phyloP scores from a whole-genome alignment of 1,140 invertebrate species.

The Hylyphantes graminicola region DNA sequence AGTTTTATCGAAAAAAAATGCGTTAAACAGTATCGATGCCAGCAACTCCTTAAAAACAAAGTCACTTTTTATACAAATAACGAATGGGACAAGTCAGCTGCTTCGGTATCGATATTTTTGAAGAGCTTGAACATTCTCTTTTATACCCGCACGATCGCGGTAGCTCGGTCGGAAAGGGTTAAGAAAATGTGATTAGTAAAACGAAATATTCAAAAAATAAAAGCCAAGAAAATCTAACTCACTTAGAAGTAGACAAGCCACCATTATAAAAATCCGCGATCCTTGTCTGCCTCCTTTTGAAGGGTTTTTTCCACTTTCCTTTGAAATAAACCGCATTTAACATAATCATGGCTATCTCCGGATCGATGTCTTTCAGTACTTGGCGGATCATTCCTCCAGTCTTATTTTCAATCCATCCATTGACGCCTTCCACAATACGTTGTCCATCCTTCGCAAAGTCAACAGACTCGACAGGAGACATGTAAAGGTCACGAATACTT shows the following conservation, averaged over 20 bases:
- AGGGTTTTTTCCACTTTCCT: slow-evolving; percentile 62
- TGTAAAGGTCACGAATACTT: neutral
- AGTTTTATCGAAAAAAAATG: no score
- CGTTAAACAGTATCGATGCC: no score
- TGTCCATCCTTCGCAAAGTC: slow-evolving; percentile 53
- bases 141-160: neutral
- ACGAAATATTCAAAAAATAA: neutral
- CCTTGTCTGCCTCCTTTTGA: slow-evolving; percentile 55
- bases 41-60: no score
- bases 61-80: no score
- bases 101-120: no score
- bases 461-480: neutral
- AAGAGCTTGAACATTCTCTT: neutral
- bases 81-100: no score
- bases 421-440: slow-evolving; percentile 30
- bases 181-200: neutral
- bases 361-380: slow-evolving; percentile 62
- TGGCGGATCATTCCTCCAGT: slow-evolving; percentile 63
- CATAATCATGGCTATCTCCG: slow-evolving; percentile 62
- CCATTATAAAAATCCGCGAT: slow-evolving; percentile 59
- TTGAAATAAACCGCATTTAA: slow-evolving; percentile 67
- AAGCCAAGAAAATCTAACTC: slow-evolving; percentile 66
- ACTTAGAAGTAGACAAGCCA: slow-evolving; percentile 75
- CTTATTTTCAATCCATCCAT: slow-evolving; percentile 60
- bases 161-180: neutral